Percentiles rank a stretch among this genome's conserved stretches.
phyloP scores from a whole-genome alignment of 2,113 vertebrate genomes.

The Xenopus borealis region DNA sequence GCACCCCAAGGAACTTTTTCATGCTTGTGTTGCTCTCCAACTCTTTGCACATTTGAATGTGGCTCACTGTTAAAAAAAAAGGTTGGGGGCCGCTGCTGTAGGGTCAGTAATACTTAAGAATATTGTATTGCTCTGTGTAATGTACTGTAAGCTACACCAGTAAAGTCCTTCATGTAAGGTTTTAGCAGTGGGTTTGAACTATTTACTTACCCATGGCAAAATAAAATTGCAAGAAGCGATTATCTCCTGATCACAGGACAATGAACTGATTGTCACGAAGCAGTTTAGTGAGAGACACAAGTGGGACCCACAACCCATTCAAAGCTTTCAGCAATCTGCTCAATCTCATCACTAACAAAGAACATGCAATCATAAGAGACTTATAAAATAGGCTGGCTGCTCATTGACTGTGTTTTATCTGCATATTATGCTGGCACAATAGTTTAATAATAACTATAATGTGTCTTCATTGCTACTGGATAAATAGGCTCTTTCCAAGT shows the following conservation, averaged over 20 bases:
- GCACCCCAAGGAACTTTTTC: too few relatives aligned
- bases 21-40: too few relatives aligned
- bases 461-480: slow-evolving; percentile 40
- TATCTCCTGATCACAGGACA: slow-evolving; percentile 1
- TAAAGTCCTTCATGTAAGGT: not conserved
- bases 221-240: slow-evolving; percentile 9
- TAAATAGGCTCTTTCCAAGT: slow-evolving; percentile 44
- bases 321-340: slow-evolving; percentile 37
- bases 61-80: too few relatives aligned
- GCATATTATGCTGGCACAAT: slow-evolving; percentile 39
- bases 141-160: too few relatives aligned
- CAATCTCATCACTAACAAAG: slow-evolving; percentile 35
- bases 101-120: too few relatives aligned
- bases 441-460: slow-evolving; percentile 45
- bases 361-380: slow-evolving; percentile 35
- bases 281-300: slow-evolving; percentile 22
- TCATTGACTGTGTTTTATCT: slow-evolving; percentile 42
- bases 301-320: slow-evolving; percentile 21
- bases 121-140: too few relatives aligned
- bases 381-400: slow-evolving; percentile 32
- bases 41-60: too few relatives aligned
- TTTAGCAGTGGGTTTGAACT: not conserved
- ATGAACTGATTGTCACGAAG: slow-evolving; percentile 16
- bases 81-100: too few relatives aligned
- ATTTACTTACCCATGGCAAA: not conserved